phyloP scores from a whole-genome alignment of 2,888 invertebrate genomes.

The Odontomyia ornata region DNA sequence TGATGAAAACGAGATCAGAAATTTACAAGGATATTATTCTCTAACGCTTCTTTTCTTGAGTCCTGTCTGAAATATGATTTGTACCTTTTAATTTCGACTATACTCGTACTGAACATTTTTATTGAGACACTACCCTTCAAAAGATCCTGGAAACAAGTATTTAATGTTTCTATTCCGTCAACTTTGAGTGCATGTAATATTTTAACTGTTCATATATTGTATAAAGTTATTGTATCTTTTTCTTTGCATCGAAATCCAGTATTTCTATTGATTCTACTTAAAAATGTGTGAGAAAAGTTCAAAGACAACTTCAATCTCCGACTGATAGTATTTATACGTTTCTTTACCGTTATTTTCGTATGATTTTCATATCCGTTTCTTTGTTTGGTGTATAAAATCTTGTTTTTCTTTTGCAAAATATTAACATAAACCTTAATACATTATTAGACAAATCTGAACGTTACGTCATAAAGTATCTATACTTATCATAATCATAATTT shows the following conservation, averaged over 20 bases:
- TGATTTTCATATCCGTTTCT: background rate
- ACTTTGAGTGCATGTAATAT: slow-evolving; percentile 26
- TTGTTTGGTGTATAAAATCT: background rate
- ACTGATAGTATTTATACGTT: background rate
- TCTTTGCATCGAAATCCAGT: slow-evolving; percentile 33
- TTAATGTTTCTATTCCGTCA: slow-evolving; percentile 20
- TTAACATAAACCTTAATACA: too few relatives aligned
- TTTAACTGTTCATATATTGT: slow-evolving; percentile 31
- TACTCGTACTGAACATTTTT: too few relatives aligned
- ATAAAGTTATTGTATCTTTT: slow-evolving; percentile 33
- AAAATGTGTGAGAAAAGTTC: background rate
- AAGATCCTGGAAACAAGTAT: slow-evolving; percentile 3
- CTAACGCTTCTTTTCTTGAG: too few relatives aligned
- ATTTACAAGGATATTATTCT: too few relatives aligned
- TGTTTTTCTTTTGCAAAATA: background rate
- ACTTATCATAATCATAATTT: slow-evolving; percentile 38
- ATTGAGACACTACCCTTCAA: too few relatives aligned
- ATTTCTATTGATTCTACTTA: slow-evolving; percentile 3
- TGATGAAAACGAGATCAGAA: too few relatives aligned
- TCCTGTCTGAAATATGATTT: too few relatives aligned
- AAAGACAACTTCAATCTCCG: slow-evolving; percentile 15
- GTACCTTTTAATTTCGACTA: too few relatives aligned
- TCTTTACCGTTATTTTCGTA: background rate
- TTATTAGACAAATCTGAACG: too few relatives aligned
- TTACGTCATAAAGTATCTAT: background rate